phyloP scores from a whole-genome alignment of 2,113 vertebrate species.

The Oncorhynchus tshawytscha region DNA sequence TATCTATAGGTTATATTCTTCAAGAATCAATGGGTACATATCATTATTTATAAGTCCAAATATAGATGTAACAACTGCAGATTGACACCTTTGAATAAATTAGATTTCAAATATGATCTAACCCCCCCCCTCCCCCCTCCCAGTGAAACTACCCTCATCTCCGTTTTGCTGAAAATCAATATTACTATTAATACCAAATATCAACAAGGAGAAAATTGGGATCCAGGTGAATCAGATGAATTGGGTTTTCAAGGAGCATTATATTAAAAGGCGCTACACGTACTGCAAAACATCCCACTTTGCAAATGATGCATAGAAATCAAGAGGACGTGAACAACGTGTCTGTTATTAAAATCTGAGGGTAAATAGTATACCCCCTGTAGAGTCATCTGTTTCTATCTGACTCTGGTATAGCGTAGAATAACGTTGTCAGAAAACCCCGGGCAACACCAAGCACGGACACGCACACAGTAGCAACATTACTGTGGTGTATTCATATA shows the following conservation, averaged over 20 bases:
- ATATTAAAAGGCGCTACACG: conserved; percentile 1
- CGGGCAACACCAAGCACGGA: too few species aligned
- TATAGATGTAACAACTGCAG: too few species aligned
- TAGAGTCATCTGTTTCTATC: conserved; percentile 7
- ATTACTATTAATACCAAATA: conserved; percentile 55
- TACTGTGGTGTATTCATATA: too few species aligned
- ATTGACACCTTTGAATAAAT: background rate
- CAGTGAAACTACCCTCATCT: conserved; percentile 37
- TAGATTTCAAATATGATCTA: conserved; percentile 37
- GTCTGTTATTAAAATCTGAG: conserved; percentile 10
- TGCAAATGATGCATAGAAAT: conserved; percentile 36
- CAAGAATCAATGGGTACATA: too few species aligned
- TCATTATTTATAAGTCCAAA: too few species aligned
- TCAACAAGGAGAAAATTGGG: conserved; percentile 26
- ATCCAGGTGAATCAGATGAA: conserved; percentile 16
- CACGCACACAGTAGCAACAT: too few species aligned
- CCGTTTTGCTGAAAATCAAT: conserved; percentile 53
- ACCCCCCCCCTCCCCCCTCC: background rate
- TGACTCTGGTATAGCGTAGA: background rate
- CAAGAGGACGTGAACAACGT: conserved; percentile 20
- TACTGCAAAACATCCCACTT: conserved; percentile 18
- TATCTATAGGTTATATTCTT: too few species aligned
- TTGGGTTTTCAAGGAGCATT: conserved; percentile 5
- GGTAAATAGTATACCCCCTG: conserved; percentile 5
- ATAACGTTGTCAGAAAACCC: background rate